Evolutionary conservation across 2,797 vertebrate species (phyloP).

Genomic region (Distichodus sexfasciatus): DNA sequence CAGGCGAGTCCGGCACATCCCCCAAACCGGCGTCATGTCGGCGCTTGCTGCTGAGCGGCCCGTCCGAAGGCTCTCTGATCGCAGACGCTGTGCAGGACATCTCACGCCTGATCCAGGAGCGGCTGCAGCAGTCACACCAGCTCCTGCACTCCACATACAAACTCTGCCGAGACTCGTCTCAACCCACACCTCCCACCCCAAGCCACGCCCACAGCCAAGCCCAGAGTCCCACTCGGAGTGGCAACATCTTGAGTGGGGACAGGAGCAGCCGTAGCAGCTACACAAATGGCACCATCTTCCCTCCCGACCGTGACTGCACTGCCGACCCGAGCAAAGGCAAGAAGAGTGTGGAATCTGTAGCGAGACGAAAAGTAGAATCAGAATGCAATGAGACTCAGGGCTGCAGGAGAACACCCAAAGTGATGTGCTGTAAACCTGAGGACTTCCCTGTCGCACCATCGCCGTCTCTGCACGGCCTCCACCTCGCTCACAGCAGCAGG

Average conservation of each 20-base stretch:
- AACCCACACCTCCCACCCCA: not conserved
- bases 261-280: conserved; percentile 54
- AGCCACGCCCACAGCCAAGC: conserved; percentile 3
- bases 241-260: conserved; percentile 44
- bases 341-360: conserved; percentile 73
- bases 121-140: conserved; percentile 75
- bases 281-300: conserved; percentile 63
- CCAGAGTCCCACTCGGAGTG: conserved; percentile 60
- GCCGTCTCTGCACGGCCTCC: conserved; percentile 42
- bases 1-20: conserved; percentile 70
- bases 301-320: conserved; percentile 63
- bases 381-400: conserved; percentile 53
- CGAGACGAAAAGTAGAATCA: conserved; percentile 71
- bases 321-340: conserved; percentile 65
- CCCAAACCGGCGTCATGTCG: conserved; percentile 81
- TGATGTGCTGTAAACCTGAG: conserved; percentile 80
- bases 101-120: conserved; percentile 79
- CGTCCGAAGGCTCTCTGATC: conserved; percentile 70
- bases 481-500: conserved; percentile 66
- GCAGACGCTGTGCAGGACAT: conserved; percentile 79
- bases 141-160: conserved; percentile 56
- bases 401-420: conserved; percentile 67
- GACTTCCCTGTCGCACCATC: conserved; percentile 65
- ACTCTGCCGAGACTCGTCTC: conserved; percentile 61
- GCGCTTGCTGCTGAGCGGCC: conserved; percentile 78